Evolutionary conservation across 92 coral and sea anemone species (phyloP).

Genomic region (Desmophyllum pertusum): DNA sequence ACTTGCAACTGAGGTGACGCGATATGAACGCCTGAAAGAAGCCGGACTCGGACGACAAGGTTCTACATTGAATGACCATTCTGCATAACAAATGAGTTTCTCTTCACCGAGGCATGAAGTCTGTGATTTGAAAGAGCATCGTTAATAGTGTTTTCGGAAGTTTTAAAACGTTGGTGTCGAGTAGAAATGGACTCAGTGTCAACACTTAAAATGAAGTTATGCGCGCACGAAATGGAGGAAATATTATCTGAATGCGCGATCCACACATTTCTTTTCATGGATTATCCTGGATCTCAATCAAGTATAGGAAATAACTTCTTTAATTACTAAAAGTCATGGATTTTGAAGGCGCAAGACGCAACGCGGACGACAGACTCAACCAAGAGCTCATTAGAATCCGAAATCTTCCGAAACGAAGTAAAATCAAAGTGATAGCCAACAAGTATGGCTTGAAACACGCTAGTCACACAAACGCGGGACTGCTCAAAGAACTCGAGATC

Average conservation of each 20-base stretch:
- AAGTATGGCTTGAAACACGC: slow-evolving; percentile 86
- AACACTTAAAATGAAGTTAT: not conserved
- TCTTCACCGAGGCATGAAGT: not conserved
- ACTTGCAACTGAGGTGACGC: not conserved
- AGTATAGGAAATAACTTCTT: not conserved
- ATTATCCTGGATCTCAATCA: slow-evolving; percentile 24
- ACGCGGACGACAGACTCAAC: slow-evolving; percentile 74
- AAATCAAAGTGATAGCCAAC: slow-evolving; percentile 64
- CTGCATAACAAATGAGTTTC: slow-evolving; percentile 7
- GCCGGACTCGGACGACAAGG: not conserved
- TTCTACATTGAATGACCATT: not conserved
- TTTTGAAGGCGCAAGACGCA: slow-evolving; percentile 62
- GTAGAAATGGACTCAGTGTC: not conserved
- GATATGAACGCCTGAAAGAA: not conserved
- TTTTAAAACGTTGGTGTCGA: not conserved
- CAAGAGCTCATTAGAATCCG: slow-evolving; percentile 80
- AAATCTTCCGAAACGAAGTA: slow-evolving; percentile 83
- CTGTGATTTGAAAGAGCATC: not conserved
- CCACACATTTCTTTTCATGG: slow-evolving; percentile 6
- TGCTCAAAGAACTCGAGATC: slow-evolving; percentile 71
- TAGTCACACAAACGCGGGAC: slow-evolving; percentile 78
- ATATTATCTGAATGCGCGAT: not conserved
- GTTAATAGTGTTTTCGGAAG: not conserved
- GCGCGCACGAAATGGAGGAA: not conserved
- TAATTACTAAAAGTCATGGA: slow-evolving; percentile 43